A percentile compares a stretch with the other conserved stretches of the same genome.
Evolutionary conservation across 1,140 invertebrate species (phyloP).

Genomic region (Asobara japonica): DNA sequence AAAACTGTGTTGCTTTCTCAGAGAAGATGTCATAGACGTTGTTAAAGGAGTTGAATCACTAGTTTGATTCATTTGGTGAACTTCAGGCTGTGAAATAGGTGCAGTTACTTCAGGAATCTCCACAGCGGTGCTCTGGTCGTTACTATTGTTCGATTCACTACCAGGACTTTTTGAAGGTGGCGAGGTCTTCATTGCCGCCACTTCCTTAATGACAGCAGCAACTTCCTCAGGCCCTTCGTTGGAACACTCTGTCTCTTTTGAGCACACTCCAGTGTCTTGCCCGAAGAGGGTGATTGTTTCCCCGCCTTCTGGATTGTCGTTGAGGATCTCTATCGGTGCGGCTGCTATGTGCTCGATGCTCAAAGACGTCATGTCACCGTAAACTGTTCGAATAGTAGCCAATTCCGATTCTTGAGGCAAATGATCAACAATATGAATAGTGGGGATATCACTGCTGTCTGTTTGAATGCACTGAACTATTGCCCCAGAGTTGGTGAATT

Average conservation of each 20-base stretch:
- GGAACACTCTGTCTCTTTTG: neutral
- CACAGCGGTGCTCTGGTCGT: too few species aligned
- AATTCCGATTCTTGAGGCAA: constrained; percentile 42
- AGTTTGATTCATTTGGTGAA: neutral
- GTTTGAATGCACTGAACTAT: constrained; percentile 54
- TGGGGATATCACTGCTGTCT: constrained; percentile 57
- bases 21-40: constrained; percentile 20
- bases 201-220: neutral
- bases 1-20: constrained; percentile 53
- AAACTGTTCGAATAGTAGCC: constrained; percentile 36
- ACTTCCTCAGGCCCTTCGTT: neutral
- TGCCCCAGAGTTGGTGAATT: constrained; percentile 41
- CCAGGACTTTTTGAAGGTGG: neutral
- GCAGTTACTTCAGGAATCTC: neutral
- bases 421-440: constrained; percentile 63
- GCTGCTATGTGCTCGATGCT: constrained; percentile 32
- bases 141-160: neutral
- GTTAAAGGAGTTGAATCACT: constrained; percentile 7
- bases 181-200: neutral
- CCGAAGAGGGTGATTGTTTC: neutral
- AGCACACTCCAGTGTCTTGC: neutral
- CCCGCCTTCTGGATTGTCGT: neutral
- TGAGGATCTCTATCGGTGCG: constrained; percentile 25
- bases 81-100: neutral
- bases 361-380: constrained; percentile 28